Evolutionary conservation across 2,797 vertebrate genomes (phyloP).

Genomic region (Poeciliopsis turneri): DNA sequence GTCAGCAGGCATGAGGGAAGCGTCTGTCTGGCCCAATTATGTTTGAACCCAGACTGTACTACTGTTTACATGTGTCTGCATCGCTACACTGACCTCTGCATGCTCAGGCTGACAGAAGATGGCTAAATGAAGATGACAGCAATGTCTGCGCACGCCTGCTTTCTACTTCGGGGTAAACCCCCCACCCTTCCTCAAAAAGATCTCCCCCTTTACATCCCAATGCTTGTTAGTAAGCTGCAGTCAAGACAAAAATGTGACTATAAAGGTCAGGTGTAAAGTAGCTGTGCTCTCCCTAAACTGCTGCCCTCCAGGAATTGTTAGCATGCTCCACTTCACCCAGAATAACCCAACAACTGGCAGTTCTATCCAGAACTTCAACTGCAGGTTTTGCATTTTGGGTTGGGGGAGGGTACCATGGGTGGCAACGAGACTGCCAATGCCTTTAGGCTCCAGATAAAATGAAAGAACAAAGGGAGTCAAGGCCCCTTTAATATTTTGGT

Average conservation of each 20-base stretch:
- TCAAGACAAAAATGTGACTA: conserved; percentile 27
- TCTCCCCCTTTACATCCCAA: background rate
- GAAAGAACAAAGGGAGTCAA: conserved; percentile 61
- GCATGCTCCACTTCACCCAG: conserved; percentile 60
- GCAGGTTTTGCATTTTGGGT: conserved; percentile 13
- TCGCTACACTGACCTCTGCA: conserved; percentile 63
- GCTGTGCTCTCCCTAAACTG: conserved; percentile 34
- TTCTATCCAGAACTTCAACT: conserved; percentile 42
- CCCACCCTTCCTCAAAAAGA: background rate
- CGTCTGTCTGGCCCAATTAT: conserved; percentile 43
- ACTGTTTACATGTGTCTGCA: conserved; percentile 59
- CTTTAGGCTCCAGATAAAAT: conserved; percentile 47
- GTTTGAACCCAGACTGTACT: conserved; percentile 37
- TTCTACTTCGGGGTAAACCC: conserved; percentile 47
- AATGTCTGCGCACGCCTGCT: conserved; percentile 56
- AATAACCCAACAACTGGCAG: conserved; percentile 37
- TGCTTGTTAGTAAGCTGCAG: conserved; percentile 54
- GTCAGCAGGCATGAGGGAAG: conserved; percentile 27
- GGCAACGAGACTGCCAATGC: conserved; percentile 53
- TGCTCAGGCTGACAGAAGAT: conserved; percentile 53
- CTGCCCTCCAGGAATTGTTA: conserved; percentile 57
- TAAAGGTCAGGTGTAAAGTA: conserved; percentile 70
- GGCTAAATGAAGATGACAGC: conserved; percentile 77
- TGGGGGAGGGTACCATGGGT: conserved; percentile 37
- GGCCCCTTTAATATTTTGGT: conserved; percentile 40